Evolutionary conservation across 2,113 vertebrate species (phyloP), one percentile per base, ranked within the genome.

Genomic region (Tylochromis polylepis): DNA sequence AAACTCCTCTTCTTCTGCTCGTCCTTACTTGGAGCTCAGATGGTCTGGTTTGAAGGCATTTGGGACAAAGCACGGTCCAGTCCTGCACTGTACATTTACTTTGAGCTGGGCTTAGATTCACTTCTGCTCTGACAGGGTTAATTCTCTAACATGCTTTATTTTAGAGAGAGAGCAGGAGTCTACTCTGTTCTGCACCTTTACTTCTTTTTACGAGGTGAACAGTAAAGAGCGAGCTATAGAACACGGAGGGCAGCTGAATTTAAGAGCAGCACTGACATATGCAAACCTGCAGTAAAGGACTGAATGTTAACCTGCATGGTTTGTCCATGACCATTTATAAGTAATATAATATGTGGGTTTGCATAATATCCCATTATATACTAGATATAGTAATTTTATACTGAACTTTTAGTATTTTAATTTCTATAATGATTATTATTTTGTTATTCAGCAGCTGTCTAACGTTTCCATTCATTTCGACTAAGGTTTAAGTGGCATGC

Each of bases 21-120:
- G 57, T 87, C 62, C 84, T 65, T 14, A 36, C 65, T 91, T 83
- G 89, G 81, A 55, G 38, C 78, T 79, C 67, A 31, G 49, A 79
- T 5, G 56, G 49, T 11, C 41, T 29, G 70, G 43, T 10, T 75
- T 79, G 14, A 29, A 15, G 34, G 16, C 11, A 2, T 67, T 11
- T 41, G 29, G 38, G 84, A 81, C 15, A n/a, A 58, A 79, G 67
- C 29, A 16, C 12, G 3, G 72, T 36, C 80, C 53, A 2, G 15
- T 72, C 67, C 85, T n/a, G 8, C 20, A 20, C 34, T 59, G 14
- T 77, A 56, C 27, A 46, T n/a, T 62, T 27, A 41, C 41, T 20
- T 75, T 31, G 15, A 82, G 80, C 29, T 4, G 12, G 62, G 34
- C 22, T 36, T 41, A 89, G 56, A 55, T 84, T 79, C 14, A 53